Base-by-base conservation (phyloP, 35 echinoderm and acorn worm genomes). In the Eucidaris tribuloides region DNA sequence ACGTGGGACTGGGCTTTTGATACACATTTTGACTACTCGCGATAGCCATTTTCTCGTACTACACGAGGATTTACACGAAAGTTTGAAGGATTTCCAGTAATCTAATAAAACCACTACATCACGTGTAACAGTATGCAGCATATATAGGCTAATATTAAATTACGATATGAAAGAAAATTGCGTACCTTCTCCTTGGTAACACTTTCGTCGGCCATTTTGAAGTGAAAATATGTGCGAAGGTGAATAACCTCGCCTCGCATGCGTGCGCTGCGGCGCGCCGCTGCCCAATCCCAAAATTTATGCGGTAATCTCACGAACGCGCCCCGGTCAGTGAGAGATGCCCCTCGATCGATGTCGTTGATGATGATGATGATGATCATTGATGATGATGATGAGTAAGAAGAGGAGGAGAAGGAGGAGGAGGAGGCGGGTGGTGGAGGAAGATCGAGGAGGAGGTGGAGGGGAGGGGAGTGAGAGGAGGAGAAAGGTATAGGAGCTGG, bases 161-260 rank as follows among this genome's bases (percentile, higher is more conserved):
- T 17, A 5, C 30, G 30, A 59, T 32, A 32, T 7, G 37, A 64
- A 64, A 32, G 7, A 13, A 32, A 32, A n/a, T n/a, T n/a, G 61
- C 61, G 61, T 64, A 64, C 61, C 61, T 32, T 64, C 29, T 64
- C 61, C 61, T 64, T 64, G 61, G 61, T 32, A 34, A 64, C 61
- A 64, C 17, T 64, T 28, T 64, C 61, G 61, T 64, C 61, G 61
- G 61, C 61, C 61, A 64, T 64, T 64, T 64, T 59, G 3, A 59
- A n/a, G 56, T 34, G 24, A 29, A 31, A 29, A 25, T 64, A 64
- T 31, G n/a, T n/a, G n/a, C n/a, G n/a, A n/a, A n/a, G n/a, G n/a
- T 32, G 0, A 25, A 6, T 15, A 64, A 64, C 61, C 61, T 64
- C 61, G 13, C 2, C 28, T 27, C 61, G 28, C 13, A 63, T 14